A percentile compares a stretch with the other conserved stretches of the same genome.
These are phyloP conservation scores for Aleiodes sp. DNA, from an alignment of 1,140 invertebrate species.

Conservation along the genomic window DNA sequence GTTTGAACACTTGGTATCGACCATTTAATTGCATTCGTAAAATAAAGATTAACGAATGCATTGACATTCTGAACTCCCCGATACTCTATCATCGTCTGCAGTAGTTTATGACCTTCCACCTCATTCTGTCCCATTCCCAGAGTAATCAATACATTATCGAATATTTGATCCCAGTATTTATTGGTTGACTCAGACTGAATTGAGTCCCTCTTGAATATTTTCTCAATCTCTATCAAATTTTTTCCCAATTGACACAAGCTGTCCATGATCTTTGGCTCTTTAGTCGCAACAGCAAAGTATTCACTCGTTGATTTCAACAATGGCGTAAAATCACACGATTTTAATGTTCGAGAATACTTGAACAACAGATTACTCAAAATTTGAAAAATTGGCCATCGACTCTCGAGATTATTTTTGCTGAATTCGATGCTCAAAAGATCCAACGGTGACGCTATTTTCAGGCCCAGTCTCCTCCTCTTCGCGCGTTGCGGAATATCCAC, in stretches of 20 bases:
- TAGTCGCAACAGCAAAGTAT: constrained; percentile 51
- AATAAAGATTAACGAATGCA: constrained; percentile 56
- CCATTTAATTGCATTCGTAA: constrained; percentile 55
- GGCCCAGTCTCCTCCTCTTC: constrained; percentile 41
- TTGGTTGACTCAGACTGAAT: constrained; percentile 36
- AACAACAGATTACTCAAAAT: constrained; percentile 49
- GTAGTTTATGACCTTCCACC: constrained; percentile 53
- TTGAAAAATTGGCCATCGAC: constrained; percentile 45
- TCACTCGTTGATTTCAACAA: constrained; percentile 56
- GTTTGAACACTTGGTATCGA: constrained; percentile 56
- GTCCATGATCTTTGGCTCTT: constrained; percentile 51
- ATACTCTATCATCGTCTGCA: constrained; percentile 54
- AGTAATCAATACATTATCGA: constrained; percentile 54
- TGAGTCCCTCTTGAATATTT: constrained; percentile 30
- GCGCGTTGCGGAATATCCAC: constrained; percentile 28
- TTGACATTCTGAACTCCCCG: constrained; percentile 52
- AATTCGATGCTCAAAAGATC: constrained; percentile 38
- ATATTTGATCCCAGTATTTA: constrained; percentile 59
- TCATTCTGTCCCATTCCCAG: constrained; percentile 57
- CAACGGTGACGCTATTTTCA: constrained; percentile 38
- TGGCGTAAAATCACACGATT: constrained; percentile 47
- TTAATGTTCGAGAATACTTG: constrained; percentile 60
- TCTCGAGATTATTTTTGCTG: constrained; percentile 35
- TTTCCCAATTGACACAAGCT: constrained; percentile 54
- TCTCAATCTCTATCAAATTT: constrained; percentile 53